Percentiles rank a stretch among this genome's conserved stretches.
Evolutionary conservation across 2,113 vertebrate species (phyloP).

Genomic region (Ancistrus triradiatus): DNA sequence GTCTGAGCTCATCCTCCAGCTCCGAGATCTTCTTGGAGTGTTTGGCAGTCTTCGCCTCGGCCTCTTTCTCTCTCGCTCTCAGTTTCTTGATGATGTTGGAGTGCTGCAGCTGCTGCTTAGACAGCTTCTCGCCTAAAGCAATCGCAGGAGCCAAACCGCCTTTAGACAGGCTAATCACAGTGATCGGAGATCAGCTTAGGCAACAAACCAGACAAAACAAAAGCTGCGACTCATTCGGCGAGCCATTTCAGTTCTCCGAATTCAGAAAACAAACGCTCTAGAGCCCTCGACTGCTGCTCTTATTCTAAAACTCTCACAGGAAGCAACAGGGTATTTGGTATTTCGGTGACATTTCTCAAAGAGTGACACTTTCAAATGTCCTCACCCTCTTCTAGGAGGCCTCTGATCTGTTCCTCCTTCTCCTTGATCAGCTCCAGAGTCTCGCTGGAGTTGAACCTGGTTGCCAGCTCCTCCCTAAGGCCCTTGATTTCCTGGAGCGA

Average conservation of each 20-base stretch:
- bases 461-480: constrained; percentile 86
- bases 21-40: constrained; percentile 86
- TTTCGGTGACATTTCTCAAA: too few species aligned
- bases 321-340: too few species aligned
- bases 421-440: constrained; percentile 89
- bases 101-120: constrained; percentile 95
- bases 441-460: constrained; percentile 83
- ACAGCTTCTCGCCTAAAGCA: constrained; percentile 89
- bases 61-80: constrained; percentile 91
- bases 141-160: neutral
- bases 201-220: too few species aligned
- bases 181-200: too few species aligned
- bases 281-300: too few species aligned
- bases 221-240: too few species aligned
- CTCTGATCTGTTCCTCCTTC: constrained; percentile 95
- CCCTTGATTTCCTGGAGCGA: constrained; percentile 82
- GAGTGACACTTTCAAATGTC: too few species aligned
- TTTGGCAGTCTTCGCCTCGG: constrained; percentile 73
- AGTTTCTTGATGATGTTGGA: constrained; percentile 97
- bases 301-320: too few species aligned
- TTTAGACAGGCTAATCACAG: neutral
- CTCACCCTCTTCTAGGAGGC: constrained; percentile 93
- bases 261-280: too few species aligned
- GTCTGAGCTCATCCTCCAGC: constrained; percentile 82
- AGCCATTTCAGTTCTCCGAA: too few species aligned